Percentiles rank a stretch among this genome's conserved stretches.
These are phyloP conservation scores for Rostratula benghalensis DNA, from an alignment of 2,113 vertebrate species.

Conservation along the genomic window DNA sequence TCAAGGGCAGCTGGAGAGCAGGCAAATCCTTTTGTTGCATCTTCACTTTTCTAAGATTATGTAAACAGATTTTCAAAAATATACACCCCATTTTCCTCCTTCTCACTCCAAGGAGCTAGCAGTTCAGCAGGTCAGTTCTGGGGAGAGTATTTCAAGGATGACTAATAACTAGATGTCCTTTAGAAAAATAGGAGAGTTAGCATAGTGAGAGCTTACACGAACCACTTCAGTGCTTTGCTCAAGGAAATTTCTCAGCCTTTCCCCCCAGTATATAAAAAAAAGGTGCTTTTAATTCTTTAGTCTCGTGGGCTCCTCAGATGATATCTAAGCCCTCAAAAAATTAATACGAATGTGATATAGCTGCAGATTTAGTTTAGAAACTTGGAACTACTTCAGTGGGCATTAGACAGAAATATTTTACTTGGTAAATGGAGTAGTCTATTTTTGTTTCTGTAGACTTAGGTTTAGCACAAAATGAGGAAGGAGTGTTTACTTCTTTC, in stretches of 20 bases:
- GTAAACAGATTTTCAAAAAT: constrained; percentile 45
- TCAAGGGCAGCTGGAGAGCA: constrained; percentile 52
- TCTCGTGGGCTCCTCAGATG: background rate
- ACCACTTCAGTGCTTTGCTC: background rate
- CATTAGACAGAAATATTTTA: background rate
- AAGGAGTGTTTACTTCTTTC: background rate
- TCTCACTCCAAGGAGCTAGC: background rate
- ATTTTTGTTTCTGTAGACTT: background rate
- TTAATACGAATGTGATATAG: background rate
- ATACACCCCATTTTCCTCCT: background rate
- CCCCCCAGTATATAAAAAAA: background rate
- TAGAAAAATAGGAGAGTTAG: background rate
- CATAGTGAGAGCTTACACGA: background rate
- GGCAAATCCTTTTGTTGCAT: background rate
- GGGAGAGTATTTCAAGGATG: background rate
- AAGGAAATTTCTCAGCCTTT: background rate
- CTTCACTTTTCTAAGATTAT: background rate
- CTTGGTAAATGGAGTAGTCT: background rate
- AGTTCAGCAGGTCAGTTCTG: constrained; percentile 25
- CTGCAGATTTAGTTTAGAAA: background rate
- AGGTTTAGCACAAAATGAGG: background rate
- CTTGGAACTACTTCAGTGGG: background rate
- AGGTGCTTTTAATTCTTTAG: background rate
- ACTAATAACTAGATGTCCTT: background rate
- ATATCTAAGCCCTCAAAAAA: background rate